Base-by-base conservation (phyloP, 64 coral and sea anemone species). In the Porites lutea region DNA sequence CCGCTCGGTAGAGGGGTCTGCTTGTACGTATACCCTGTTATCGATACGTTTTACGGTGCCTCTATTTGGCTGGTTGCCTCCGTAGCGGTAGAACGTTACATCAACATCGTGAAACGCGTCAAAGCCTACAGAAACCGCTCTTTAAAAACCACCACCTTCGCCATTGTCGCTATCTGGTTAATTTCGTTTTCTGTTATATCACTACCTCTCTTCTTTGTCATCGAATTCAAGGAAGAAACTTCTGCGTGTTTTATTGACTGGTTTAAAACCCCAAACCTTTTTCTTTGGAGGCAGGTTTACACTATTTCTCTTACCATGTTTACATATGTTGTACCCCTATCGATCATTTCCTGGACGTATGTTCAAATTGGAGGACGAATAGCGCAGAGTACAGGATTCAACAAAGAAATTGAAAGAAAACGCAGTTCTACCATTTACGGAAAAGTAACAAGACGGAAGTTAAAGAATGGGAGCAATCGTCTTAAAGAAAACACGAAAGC, bases 21-120 rank as follows among this genome's bases (percentile, higher is more conserved):
- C 55, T 86, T 77, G 18, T 93, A 87, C 13, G 45, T 96, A 9
- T 86, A 81, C 18, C 95, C 95, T 1, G 37, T 93, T 16, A 50
- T 37, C 27, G 95, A 96, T 52, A 73, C 93, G 3, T 96, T 96
- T 52, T 76, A 71, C 9, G 95, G 95, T 57, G 91, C 89, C 15
- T 93, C 91, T 15, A 85, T 96, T 5, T 96, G 95, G 95, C 90
- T 88, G 12, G 93, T 96, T 13, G 90, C 88, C 6, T 59, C 82
- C 5, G 90, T 96, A 53, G 95, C 91, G 11, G 65, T 96, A 18
- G 95, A 96, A 22, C 86, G 95, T 23, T 93, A 93, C 61, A 67
- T 88, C 3, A 78, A 81, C 20, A 93, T 96, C 53, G 88, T 96
- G 0, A 79, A 69, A 11, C 59, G 86, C 49, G 71, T 52, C 22